phyloP scores from a whole-genome alignment of 2,888 invertebrate species.

The Coelopa pilipes region DNA sequence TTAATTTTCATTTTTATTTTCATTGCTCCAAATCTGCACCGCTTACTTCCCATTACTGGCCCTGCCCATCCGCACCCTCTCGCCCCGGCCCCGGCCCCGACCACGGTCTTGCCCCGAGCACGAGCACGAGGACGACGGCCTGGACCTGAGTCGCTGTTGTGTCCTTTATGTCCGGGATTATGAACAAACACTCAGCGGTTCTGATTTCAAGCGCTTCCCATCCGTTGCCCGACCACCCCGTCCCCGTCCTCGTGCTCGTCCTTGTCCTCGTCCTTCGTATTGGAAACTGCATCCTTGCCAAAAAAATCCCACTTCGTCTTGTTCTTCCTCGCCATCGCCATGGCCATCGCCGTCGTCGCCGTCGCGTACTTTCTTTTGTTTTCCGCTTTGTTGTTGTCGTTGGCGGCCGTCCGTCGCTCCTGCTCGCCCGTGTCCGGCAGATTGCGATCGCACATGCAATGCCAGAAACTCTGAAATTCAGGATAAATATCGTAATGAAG shows the following conservation, averaged over 20 bases:
- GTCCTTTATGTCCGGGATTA: slow-evolving; percentile 29
- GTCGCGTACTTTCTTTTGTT: background rate
- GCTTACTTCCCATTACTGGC: too few species aligned
- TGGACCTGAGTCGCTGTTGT: slow-evolving; percentile 12
- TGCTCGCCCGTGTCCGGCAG: slow-evolving; percentile 39
- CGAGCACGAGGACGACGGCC: too few species aligned
- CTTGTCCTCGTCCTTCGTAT: slow-evolving; percentile 9
- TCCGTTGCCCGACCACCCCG: background rate
- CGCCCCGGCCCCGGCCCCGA: too few species aligned
- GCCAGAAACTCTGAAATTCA: slow-evolving; percentile 58
- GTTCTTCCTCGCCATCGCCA: background rate
- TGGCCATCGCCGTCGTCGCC: background rate
- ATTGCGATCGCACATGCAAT: slow-evolving; percentile 49
- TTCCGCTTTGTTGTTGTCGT: background rate
- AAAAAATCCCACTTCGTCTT: slow-evolving; percentile 2
- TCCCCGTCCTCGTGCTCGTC: background rate
- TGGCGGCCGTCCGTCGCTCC: slow-evolving; percentile 35
- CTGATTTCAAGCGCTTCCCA: slow-evolving; percentile 18
- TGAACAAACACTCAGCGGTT: slow-evolving; percentile 20
- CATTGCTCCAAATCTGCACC: slow-evolving; percentile 14
- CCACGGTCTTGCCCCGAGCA: too few species aligned
- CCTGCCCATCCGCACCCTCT: too few species aligned
- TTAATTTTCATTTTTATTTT: slow-evolving; percentile 25
- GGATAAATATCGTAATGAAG: slow-evolving; percentile 66
- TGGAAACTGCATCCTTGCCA: slow-evolving; percentile 23